phyloP scores from a whole-genome alignment of 2,888 invertebrate genomes.

The Sinohyriopsis cumingii region DNA sequence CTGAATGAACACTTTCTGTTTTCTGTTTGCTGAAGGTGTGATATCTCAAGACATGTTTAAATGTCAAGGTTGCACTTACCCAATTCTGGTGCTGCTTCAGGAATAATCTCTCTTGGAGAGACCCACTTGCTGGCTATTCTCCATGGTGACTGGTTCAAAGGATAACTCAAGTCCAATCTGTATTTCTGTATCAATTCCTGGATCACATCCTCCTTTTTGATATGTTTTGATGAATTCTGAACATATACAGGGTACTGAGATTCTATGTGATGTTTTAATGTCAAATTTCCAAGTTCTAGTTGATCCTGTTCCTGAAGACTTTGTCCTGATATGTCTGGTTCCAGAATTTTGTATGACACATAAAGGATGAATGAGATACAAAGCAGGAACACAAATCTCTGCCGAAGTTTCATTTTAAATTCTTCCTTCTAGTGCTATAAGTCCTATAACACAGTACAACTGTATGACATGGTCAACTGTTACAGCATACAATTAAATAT shows the following conservation, averaged over 20 bases:
- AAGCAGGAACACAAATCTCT: neutral
- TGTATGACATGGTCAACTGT: too few relatives aligned
- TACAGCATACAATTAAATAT: too few relatives aligned
- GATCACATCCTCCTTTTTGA: constrained; percentile 24
- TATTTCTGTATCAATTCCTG: constrained; percentile 45
- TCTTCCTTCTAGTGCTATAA: too few relatives aligned
- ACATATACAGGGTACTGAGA: constrained; percentile 9
- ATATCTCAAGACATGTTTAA: too few relatives aligned
- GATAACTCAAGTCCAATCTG: constrained; percentile 29
- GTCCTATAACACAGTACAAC: too few relatives aligned
- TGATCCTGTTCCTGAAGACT: constrained; percentile 16
- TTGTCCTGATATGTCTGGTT: constrained; percentile 37
- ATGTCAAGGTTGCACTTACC: constrained; percentile 34
- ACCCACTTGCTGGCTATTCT: constrained; percentile 66
- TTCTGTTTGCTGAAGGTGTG: too few relatives aligned
- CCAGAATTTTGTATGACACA: constrained; percentile 50
- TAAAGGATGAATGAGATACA: constrained; percentile 30
- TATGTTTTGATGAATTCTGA: constrained; percentile 8
- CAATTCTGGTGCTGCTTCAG: constrained; percentile 57
- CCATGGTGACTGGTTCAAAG: constrained; percentile 58
- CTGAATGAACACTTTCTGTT: too few relatives aligned
- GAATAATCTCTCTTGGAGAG: constrained; percentile 58
- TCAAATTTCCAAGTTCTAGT: constrained; percentile 10
- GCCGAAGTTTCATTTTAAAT: constrained; percentile 8
- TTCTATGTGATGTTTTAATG: constrained; percentile 10